A percentile compares a stretch with the other conserved stretches of the same genome.
Conservation (phyloP, 2,888 invertebrate genomes). For the Eustalomyia histrio region DNA sequence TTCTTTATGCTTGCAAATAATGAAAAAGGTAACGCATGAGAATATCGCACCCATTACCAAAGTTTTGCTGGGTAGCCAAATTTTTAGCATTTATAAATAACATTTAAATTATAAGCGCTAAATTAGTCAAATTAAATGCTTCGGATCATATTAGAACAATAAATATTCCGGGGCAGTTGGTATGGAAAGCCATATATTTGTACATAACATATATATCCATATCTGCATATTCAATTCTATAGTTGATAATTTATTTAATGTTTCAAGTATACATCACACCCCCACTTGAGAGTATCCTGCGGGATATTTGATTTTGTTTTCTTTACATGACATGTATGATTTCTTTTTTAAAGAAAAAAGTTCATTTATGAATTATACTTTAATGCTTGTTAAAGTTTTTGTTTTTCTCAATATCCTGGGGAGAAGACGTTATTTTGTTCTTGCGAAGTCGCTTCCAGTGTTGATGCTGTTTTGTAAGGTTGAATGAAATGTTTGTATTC, state of each 20-base stretch:
- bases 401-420: conserved; percentile 34
- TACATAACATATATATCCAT: no score
- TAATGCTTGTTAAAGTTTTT: conserved; percentile 19
- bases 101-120: no score
- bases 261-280: conserved; percentile 26
- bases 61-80: no score
- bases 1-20: no score
- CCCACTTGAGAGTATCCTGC: conserved; percentile 50
- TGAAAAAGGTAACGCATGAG: no score
- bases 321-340: conserved; percentile 37
- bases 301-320: conserved; percentile 53
- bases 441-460: conserved; percentile 50
- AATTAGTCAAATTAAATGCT: no score
- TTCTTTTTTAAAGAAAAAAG: conserved; percentile 37
- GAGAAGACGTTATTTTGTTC: conserved; percentile 34
- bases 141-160: no score
- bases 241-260: conserved; percentile 64
- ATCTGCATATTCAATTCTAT: conserved; percentile 35
- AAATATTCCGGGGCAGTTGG: no score
- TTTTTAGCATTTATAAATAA: no score
- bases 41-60: no score
- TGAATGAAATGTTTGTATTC: conserved; percentile 30
- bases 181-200: no score
- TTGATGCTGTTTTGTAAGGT: conserved; percentile 14
- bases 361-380: conserved; percentile 45